These are phyloP conservation scores for Varanus salvator DNA, from an alignment of 2,113 vertebrate genomes.

Conservation along the genomic window DNA sequence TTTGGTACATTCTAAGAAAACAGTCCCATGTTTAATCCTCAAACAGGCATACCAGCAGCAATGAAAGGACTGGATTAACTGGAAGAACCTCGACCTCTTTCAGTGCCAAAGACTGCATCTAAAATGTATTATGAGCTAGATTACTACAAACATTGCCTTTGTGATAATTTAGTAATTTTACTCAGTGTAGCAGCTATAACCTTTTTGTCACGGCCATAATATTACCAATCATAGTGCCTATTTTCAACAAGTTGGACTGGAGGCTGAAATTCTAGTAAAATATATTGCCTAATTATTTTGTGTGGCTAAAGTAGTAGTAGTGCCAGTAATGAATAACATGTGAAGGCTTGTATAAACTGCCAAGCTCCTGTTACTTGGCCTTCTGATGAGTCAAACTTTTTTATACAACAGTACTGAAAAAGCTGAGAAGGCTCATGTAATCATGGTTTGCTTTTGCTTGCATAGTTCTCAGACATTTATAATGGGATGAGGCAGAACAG, in stretches of 20 bases:
- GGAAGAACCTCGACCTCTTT: not conserved
- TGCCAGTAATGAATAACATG: too few species aligned
- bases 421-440: not conserved
- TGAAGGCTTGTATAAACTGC: not conserved
- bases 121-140: not conserved
- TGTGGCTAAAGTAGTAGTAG: not conserved
- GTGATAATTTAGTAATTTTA: not conserved
- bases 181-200: not conserved
- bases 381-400: not conserved
- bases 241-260: not conserved
- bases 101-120: not conserved
- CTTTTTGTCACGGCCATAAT: not conserved
- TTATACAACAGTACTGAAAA: not conserved
- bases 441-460: not conserved
- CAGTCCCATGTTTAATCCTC: not conserved
- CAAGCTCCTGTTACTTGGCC: not conserved
- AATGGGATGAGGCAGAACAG: not conserved
- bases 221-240: not conserved
- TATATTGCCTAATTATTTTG: not conserved
- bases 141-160: not conserved
- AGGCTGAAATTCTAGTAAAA: not conserved
- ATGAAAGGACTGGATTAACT: not conserved
- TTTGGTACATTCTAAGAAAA: not conserved
- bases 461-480: not conserved
- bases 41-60: not conserved